Evolutionary conservation across 2,888 invertebrate species (phyloP).

Genomic region (Limnephilus auricula): DNA sequence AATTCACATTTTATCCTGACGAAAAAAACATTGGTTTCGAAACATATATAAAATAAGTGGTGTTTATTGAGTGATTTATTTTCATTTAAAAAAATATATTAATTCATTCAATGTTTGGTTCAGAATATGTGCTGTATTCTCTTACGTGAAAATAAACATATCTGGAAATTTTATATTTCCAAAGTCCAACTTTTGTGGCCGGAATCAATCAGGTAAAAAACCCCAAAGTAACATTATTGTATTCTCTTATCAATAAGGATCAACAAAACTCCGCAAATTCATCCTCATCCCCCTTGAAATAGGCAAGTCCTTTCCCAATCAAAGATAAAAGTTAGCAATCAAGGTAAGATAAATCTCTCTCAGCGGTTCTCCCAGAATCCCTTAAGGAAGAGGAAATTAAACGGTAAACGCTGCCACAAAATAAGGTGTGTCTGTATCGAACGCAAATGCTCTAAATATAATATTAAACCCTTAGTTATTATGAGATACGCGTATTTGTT

Average conservation of each 20-base stretch:
- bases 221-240: not conserved
- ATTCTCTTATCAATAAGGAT: not conserved
- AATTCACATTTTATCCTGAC: no score
- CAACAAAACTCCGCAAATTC: not conserved
- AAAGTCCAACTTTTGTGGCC: not conserved
- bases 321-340: slow-evolving; percentile 55
- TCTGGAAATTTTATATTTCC: not conserved
- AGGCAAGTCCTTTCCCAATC: slow-evolving; percentile 38
- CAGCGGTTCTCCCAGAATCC: slow-evolving; percentile 31
- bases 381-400: slow-evolving; percentile 54
- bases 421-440: slow-evolving; percentile 23
- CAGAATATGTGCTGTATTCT: no score
- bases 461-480: not conserved
- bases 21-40: no score
- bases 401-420: slow-evolving; percentile 33
- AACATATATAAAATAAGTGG: no score
- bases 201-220: not conserved
- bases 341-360: slow-evolving; percentile 52
- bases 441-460: slow-evolving; percentile 10
- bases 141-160: no score
- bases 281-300: not conserved
- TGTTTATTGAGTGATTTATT: no score
- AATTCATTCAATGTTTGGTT: no score
- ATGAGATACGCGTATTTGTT: no score
- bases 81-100: no score